Evolutionary conservation across 2,797 vertebrate genomes (phyloP), one percentile per base, ranked within the genome.

Genomic region (Pyrrhura leucotis): DNA sequence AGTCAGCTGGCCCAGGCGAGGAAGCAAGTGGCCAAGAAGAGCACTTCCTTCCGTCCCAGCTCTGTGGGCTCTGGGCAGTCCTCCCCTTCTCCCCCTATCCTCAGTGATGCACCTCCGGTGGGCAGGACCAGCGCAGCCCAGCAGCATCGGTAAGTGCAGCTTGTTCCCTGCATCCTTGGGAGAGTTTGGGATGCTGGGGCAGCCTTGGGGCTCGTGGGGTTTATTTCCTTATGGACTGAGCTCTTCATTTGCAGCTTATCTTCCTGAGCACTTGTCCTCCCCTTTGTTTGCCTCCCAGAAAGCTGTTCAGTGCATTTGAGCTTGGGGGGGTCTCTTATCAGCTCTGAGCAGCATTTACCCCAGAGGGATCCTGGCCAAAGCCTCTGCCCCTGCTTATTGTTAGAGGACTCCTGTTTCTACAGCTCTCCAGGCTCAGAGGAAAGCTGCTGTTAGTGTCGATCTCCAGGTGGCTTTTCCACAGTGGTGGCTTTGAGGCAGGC

Each of bases 1-100:
- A 98, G 76, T 25, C 98, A 98, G 65, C 97, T 98, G 82, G 98
- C 98, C 77, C 98, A 98, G 33, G 95, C 98, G 12, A 99, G 99
- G 92, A 99, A 98, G 95, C 99, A 99, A 93, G 99, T 99, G 97
- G 99, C 99, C 56, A 99, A 99, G 97, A 99, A 99, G 95, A 99
- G 99, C 91, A 99, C 99, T 1, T 99, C 99, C n/a, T 98, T 98
- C 61, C 98, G 98, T 3, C 98, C 98, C 8, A 92, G 97, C 97
- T 98, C 97, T 7, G 97, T 92, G 96, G 94, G 98, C 94, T 90
- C 98, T 4, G 98, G 97, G 4, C 97, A 97, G 9, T 97, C 97
- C 0, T 98, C 98, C 0, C 98, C 98, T 0, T 80, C 97, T 0
- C 97, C 98, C 0, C 97, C 98, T 0, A 50, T 96, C 58, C 96